phyloP scores from a whole-genome alignment of 2,888 invertebrate genomes.

The Temnothorax unifasciatus region DNA sequence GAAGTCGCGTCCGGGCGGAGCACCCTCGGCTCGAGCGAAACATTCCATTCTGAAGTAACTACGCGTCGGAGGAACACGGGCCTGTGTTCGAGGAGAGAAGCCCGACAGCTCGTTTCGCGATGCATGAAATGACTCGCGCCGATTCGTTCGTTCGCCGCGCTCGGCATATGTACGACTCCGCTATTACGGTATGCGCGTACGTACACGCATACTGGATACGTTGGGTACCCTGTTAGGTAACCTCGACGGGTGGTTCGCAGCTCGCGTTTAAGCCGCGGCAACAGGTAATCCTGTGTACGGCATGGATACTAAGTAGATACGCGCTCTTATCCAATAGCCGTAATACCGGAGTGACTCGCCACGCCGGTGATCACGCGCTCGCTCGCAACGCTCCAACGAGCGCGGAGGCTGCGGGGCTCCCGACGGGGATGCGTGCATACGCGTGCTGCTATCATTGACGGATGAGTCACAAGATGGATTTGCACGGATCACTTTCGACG shows the following conservation, averaged over 20 bases:
- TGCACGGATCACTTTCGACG: constrained; percentile 18
- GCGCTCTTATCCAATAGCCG: constrained; percentile 62
- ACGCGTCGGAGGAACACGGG: constrained; percentile 33
- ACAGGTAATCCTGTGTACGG: constrained; percentile 67
- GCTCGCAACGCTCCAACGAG: constrained; percentile 62
- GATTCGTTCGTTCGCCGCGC: constrained; percentile 52
- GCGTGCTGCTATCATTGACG: constrained; percentile 57
- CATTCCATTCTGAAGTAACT: constrained; percentile 36
- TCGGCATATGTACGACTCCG: constrained; percentile 40
- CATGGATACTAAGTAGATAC: constrained; percentile 70
- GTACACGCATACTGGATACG: constrained; percentile 62
- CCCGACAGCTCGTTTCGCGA: constrained; percentile 52
- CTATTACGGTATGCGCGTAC: constrained; percentile 39
- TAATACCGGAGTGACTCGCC: constrained; percentile 57
- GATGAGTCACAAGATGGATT: constrained; percentile 50
- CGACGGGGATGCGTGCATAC: constrained; percentile 62
- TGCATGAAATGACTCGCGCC: constrained; percentile 37
- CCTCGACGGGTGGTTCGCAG: constrained; percentile 67
- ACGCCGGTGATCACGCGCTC: constrained; percentile 33
- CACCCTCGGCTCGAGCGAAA: constrained; percentile 25
- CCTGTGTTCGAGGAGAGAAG: constrained; percentile 20
- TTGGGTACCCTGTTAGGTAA: constrained; percentile 64
- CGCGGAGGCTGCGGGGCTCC: constrained; percentile 54
- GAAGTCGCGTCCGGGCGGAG: background rate
- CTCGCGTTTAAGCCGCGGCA: constrained; percentile 65